Conservation (phyloP, 1,140 invertebrate genomes). For the Oncopeltus fasciatus region DNA sequence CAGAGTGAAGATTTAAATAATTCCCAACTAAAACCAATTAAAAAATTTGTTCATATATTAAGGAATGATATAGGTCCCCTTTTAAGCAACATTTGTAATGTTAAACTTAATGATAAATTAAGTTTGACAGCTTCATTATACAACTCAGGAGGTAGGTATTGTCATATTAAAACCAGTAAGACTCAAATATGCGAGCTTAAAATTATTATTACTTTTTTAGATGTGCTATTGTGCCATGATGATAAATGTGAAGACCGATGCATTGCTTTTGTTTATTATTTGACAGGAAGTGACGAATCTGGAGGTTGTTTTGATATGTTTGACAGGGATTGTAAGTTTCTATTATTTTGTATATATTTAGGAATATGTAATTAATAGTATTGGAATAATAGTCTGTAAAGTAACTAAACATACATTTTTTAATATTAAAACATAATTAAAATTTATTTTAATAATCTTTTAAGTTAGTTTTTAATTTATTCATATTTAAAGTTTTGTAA, state of each 20-base stretch:
- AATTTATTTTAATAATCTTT: too few relatives aligned
- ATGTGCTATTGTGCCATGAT: slow-evolving; percentile 25
- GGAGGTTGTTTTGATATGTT: slow-evolving; percentile 24
- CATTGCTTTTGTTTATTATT: slow-evolving; percentile 25
- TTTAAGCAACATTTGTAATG: slow-evolving; percentile 5
- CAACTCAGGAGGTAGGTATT: slow-evolving; percentile 14
- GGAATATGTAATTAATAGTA: too few relatives aligned
- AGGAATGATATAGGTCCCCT: not conserved
- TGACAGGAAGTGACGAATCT: slow-evolving; percentile 19
- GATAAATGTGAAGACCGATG: slow-evolving; percentile 23
- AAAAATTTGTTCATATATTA: slow-evolving; percentile 7
- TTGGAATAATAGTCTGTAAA: too few relatives aligned
- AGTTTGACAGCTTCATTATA: slow-evolving; percentile 14
- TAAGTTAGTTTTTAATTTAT: too few relatives aligned
- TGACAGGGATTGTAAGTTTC: slow-evolving; percentile 10
- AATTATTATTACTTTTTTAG: slow-evolving; percentile 13
- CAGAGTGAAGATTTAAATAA: slow-evolving; percentile 10
- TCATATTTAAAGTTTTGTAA: too few relatives aligned
- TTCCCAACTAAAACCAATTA: not conserved
- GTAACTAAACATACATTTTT: too few relatives aligned
- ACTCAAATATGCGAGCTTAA: not conserved
- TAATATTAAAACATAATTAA: too few relatives aligned
- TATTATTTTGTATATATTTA: too few relatives aligned
- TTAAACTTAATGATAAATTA: slow-evolving; percentile 11
- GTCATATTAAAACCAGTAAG: not conserved